Base-by-base conservation (phyloP, 2,888 invertebrate genomes). In the Halictus quadricinctus region DNA sequence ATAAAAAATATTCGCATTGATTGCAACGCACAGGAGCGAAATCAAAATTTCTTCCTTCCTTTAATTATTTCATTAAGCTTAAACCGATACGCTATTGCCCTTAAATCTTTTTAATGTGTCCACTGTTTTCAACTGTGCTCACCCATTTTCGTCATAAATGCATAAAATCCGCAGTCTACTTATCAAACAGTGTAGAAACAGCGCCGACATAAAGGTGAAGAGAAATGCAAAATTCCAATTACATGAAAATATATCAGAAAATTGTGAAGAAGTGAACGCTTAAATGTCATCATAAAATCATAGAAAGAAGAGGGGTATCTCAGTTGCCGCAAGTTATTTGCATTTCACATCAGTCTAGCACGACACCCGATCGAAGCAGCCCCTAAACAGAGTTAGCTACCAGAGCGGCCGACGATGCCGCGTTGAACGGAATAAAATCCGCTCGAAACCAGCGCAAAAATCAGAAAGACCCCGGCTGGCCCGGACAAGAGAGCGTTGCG, bases 401-500 rank as follows among this genome's bases (percentile, higher is more conserved):
- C 29, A 29, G 1, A 13, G 25, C 64, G 15, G 29, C 25, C 25
- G 29, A 15, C 13, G 64, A 13, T 29, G 7, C 13, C 64, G 29
- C 25, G 64, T 25, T 15, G 64, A 13, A 64, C 2, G 25, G 25
- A 29, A 29, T 29, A 29, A 29, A 64, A 64, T 64, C 29, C 29
- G 64, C 2, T 13, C 2, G 64, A 15, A 64, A 29, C 64, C 25
- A 29, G 29, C 29, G 12, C 0, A 64, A 64, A 64, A 64, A 29
- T 29, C 25, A 29, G 64, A 15, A 64, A 64, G 64, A 64, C 29
- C 25, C 15, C 64, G 29, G 64, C 64, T 64, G 64, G 29, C 15
- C 6, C 15, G 64, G 64, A 64, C 64, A 64, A 64, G 64, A 64
- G 64, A 64, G 64, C 64, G 64, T 64, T 64, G 64, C 64, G 64